phyloP scores from a whole-genome alignment of 2,113 vertebrate genomes.

The Ovis aries region ARS-UI_Ramb_v3.0 NC_056054.1:95257001-95257500 shows the following conservation, averaged over 20 bases:
- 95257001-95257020: not conserved
- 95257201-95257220: not conserved
- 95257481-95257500: not conserved
- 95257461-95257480: not conserved
- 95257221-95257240: not conserved
- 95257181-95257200: not conserved
- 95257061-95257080: not conserved
- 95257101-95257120: not conserved
- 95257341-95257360: not conserved
- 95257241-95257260: not conserved
- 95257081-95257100: not conserved
- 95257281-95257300: not conserved
- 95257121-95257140: not conserved
- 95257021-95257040: not conserved
- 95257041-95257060: not conserved
- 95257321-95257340: not conserved
- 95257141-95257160: not conserved
- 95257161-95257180: not conserved
- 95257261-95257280: not conserved
- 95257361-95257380: not conserved
- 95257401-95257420: not conserved
- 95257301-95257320: not conserved
- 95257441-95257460: not conserved
- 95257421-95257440: not conserved
- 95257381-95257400: not conserved